Base-by-base conservation (phyloP, 2,113 vertebrate genomes). In the Psilopsiagon aurifrons region DNA sequence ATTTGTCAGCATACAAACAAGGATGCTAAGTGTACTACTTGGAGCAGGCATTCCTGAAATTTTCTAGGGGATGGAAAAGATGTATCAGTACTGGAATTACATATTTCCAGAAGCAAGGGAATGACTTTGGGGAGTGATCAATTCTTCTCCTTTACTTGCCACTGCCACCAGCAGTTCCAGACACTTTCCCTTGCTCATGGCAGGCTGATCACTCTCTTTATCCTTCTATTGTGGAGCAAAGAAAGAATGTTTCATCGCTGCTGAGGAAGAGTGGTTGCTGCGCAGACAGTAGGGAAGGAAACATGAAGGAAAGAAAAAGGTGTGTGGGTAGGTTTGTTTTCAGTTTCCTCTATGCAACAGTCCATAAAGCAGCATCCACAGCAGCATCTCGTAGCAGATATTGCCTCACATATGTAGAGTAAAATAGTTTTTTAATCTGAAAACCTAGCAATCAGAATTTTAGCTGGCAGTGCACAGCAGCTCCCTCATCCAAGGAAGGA, bases 401-500 rank as follows among this genome's bases (percentile, higher is more conserved):
- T 31, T 70, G 39, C 47, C 55, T 71, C 46, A 47, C 13, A 59
- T 24, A 59, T 41, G 29, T 51, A 93, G 71, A 95, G 64, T 86
- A 70, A 94, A 96, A 88, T 62, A 2, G 51, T 74, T 90, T 95
- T 94, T 95, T 86, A 64, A 92, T 90, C 92, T 88, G 80, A 92
- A 95, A 95, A 88, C 27, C 59, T 87, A 67, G 88, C 39, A 71
- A 74, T 90, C 90, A 92, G 93, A 95, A 96, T 88, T 82, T 63
- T 93, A 59, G 76, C 88, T 93, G 94, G 85, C 94, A 95, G 73
- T 88, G 92, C 80, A 90, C 35, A 94, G 69, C 76, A 96, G 73
- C 39, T 93, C 68, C 52, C 83, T 51, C 76, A 86, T 93, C 95
- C 92, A 96, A 93, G 78, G 74, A 85, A 86, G 76, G 68, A 90